Evolutionary conservation across 2,888 invertebrate genomes (phyloP).

Genomic region (Alloscopus bannaensis): DNA sequence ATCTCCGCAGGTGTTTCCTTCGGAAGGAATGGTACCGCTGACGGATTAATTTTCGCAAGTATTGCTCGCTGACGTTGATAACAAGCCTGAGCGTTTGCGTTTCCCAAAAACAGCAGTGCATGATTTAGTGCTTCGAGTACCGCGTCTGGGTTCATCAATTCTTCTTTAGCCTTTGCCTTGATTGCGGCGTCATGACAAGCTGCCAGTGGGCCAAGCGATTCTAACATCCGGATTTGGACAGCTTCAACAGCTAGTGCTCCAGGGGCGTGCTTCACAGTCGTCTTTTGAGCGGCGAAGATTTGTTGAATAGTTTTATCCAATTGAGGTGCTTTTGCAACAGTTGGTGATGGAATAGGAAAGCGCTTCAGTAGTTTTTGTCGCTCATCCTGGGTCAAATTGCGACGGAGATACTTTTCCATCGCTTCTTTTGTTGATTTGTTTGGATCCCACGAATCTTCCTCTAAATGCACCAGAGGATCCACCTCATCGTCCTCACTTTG

Average conservation of each 20-base stretch:
- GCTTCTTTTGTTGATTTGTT: not conserved
- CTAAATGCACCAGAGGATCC: not conserved
- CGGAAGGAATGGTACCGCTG: not conserved
- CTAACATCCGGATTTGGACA: conserved; percentile 15
- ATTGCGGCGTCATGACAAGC: not conserved
- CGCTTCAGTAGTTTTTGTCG: not conserved
- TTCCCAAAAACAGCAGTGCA: conserved; percentile 12
- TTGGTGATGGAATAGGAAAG: not conserved
- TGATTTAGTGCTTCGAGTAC: conserved; percentile 22
- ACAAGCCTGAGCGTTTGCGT: conserved; percentile 11
- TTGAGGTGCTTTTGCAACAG: not conserved
- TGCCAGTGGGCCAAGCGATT: conserved; percentile 16
- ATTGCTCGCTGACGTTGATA: conserved; percentile 14
- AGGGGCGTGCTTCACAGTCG: not conserved
- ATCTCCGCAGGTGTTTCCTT: conserved; percentile 7
- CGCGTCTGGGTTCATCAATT: not conserved
- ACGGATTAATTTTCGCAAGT: conserved; percentile 1
- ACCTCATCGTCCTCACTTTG: not conserved
- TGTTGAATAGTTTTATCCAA: not conserved
- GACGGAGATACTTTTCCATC: not conserved
- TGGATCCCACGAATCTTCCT: not conserved
- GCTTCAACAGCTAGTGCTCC: conserved; percentile 6
- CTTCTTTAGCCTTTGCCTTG: not conserved
- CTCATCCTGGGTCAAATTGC: not conserved
- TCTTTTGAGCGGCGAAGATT: not conserved